These are phyloP conservation scores for Noctua pronuba DNA, from an alignment of 2,888 invertebrate species.

Conservation along the genomic window DNA sequence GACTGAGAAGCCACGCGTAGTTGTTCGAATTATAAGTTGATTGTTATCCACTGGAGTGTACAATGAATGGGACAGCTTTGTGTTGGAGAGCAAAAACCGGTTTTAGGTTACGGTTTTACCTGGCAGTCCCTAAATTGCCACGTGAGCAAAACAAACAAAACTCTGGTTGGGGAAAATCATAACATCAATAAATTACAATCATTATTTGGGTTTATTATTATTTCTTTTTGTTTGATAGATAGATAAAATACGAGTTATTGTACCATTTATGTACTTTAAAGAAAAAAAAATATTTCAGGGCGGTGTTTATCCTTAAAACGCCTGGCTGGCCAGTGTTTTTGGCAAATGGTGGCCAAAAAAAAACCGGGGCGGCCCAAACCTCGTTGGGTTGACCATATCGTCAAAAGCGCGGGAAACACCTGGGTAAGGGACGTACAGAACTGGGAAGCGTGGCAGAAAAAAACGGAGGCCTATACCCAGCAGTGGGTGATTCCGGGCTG, in stretches of 20 bases:
- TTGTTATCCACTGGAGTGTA: slow-evolving; percentile 43
- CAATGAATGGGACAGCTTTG: slow-evolving; percentile 3
- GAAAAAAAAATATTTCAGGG: no score
- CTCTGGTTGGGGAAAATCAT: not conserved
- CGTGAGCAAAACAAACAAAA: not conserved
- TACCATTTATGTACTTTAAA: no score
- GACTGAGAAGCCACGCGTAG: slow-evolving; percentile 32
- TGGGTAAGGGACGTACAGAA: no score
- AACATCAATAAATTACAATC: not conserved
- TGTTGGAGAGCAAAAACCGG: not conserved
- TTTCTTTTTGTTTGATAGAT: not conserved
- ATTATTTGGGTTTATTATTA: not conserved
- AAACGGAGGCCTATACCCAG: no score
- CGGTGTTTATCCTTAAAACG: no score
- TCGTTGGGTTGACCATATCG: no score
- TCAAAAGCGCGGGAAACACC: no score
- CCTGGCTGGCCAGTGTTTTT: no score
- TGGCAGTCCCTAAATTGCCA: not conserved
- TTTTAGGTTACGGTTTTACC: slow-evolving; percentile 5
- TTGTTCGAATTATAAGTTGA: slow-evolving; percentile 38
- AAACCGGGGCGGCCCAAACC: no score
- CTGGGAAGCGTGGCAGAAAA: no score
- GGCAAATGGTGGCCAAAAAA: no score
- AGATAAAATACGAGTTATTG: not conserved
- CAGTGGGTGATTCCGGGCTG: no score